Base-by-base conservation (phyloP, 2,113 vertebrate species). In the Gallinago jamesoni region DNA sequence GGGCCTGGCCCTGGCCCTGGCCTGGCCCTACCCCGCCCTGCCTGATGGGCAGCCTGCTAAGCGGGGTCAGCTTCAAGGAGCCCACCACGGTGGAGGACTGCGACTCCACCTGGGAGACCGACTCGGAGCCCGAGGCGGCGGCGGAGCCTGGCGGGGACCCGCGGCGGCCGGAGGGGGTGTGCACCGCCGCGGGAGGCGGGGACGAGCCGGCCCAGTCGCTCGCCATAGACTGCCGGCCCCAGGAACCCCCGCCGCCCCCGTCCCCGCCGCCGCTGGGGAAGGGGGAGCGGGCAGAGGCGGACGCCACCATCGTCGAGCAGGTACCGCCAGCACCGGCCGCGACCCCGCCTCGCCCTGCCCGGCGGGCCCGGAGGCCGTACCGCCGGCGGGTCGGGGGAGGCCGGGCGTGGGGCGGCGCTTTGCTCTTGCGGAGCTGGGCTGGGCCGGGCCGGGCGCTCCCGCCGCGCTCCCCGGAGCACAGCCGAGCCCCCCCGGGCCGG, bases 31-130 rank as follows among this genome's bases (percentile, higher is more conserved):
- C 76, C 57, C 67, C 4, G 64, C 84, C 86, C 66, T 96, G 92
- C 79, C 95, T 97, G 82, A 98, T 98, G 98, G 98, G 98, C 96
- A 97, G 97, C 94, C 93, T 98, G 94, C 96, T 98, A 50, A 97
- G 97, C 95, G 98, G 97, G 56, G 97, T 92, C 97, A 97, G 97
- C 91, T 96, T 97, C 93, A 98, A 97, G 94, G 98, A 98, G 96
- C 98, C 98, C 96, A 97, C 96, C 96, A 98, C 97, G 78, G 98
- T 98, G 96, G 98, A 98, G 93, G 98, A 98, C 86, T 98, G 98
- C 82, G 98, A 98, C 93, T 98, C 98, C 77, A 98, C 98, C 95
- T 98, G 98, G 98, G 97, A 98, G 91, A 98, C 97, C 11, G 98
- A 98, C 95, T 98, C 98, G 28, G 98, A 98, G 88, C 96, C 97